These are phyloP conservation scores for Phenganax stokvisi DNA, from an alignment of 92 coral and sea anemone species.

Conservation along the genomic window DNA sequence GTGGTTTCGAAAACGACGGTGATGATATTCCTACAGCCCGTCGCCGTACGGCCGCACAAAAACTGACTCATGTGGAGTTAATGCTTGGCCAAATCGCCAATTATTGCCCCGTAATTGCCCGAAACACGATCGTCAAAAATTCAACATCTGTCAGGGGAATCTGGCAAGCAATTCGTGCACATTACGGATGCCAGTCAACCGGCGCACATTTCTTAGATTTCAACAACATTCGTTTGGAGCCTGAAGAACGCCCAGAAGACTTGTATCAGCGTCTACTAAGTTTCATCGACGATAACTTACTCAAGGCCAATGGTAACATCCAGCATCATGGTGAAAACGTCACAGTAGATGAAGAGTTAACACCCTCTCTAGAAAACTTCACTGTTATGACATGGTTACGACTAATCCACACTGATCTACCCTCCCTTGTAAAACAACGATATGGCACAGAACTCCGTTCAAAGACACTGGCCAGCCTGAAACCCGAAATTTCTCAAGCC, in stretches of 20 bases:
- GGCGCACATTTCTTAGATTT: too few species aligned
- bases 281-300: not conserved
- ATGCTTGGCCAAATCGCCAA: too few species aligned
- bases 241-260: not conserved
- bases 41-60: too few species aligned
- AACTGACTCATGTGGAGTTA: too few species aligned
- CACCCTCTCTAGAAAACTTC: constrained; percentile 20
- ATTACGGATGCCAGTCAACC: not conserved
- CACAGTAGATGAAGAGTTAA: not conserved
- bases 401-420: not conserved
- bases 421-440: not conserved
- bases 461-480: constrained; percentile 16
- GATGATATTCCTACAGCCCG: too few species aligned
- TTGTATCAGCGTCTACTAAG: not conserved
- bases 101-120: too few species aligned
- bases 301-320: not conserved
- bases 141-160: not conserved
- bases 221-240: not conserved
- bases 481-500: constrained; percentile 19
- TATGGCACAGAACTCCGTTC: constrained; percentile 37
- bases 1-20: too few species aligned
- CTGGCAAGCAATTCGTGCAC: constrained; percentile 9
- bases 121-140: too few species aligned
- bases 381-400: constrained; percentile 12
- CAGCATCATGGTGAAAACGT: constrained; percentile 22